These are phyloP conservation scores for Tinea pellionella DNA, from an alignment of 2,888 invertebrate genomes.

Conservation along the genomic window DNA sequence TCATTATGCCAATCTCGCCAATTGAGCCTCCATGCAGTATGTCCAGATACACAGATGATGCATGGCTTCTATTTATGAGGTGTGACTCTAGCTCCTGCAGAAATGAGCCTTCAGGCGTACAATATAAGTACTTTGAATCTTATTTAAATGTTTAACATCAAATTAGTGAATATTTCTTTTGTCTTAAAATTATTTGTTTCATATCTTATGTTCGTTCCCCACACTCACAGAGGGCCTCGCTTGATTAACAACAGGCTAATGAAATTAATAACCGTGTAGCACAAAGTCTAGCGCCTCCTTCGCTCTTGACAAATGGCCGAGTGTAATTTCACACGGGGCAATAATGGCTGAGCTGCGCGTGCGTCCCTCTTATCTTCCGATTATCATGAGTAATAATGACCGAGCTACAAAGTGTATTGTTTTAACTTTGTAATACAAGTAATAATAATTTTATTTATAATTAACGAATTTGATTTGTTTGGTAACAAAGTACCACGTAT, in stretches of 20 bases:
- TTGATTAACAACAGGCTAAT: conserved; percentile 63
- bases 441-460: background rate
- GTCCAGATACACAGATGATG: conserved; percentile 38
- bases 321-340: conserved; percentile 52
- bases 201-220: background rate
- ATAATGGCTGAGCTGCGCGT: conserved; percentile 11
- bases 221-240: conserved; percentile 24
- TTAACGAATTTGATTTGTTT: background rate
- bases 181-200: background rate
- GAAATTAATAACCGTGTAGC: conserved; percentile 61
- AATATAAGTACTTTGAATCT: background rate
- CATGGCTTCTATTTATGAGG: conserved; percentile 28
- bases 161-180: background rate
- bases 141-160: background rate
- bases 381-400: background rate
- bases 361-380: conserved; percentile 12
- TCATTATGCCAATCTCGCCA: conserved; percentile 60
- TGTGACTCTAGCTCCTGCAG: conserved; percentile 26
- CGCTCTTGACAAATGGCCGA: conserved; percentile 59
- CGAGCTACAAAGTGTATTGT: background rate
- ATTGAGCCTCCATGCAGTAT: conserved; percentile 37
- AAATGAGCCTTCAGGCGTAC: background rate
- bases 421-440: conserved; percentile 5
- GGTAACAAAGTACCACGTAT: background rate
- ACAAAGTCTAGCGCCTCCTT: conserved; percentile 46